Conservation (phyloP, 2,888 invertebrate species). For the Pterobdella sp. region DNA sequence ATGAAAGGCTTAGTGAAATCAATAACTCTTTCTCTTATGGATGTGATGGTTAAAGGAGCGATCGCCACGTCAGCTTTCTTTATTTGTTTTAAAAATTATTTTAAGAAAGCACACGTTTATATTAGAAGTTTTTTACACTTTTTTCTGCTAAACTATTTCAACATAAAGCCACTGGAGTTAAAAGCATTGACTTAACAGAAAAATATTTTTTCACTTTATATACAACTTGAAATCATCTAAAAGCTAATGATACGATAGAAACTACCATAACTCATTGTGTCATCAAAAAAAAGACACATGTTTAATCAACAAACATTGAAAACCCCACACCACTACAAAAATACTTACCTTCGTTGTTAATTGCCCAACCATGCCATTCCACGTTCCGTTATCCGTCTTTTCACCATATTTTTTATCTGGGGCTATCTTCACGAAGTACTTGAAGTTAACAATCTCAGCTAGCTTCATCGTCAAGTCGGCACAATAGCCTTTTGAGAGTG, state of each 20-base stretch:
- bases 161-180: too few species aligned
- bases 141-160: too few species aligned
- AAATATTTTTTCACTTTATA: too few species aligned
- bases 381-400: conserved; percentile 41
- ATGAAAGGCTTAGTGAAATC: conserved; percentile 97
- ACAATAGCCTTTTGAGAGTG: conserved; percentile 47
- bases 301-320: too few species aligned
- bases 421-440: conserved; percentile 43
- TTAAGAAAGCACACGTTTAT: neutral
- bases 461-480: conserved; percentile 51
- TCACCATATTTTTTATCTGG: conserved; percentile 38
- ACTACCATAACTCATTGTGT: too few species aligned
- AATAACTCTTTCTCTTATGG: conserved; percentile 82
- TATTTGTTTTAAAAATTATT: conserved; percentile 19
- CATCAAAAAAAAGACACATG: too few species aligned
- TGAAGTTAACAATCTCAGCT: conserved; percentile 47
- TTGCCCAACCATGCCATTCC: conserved; percentile 51
- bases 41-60: conserved; percentile 85
- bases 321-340: too few species aligned
- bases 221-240: too few species aligned
- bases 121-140: too few species aligned
- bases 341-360: conserved; percentile 44
- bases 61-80: conserved; percentile 88
- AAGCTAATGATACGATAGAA: too few species aligned
- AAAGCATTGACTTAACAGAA: too few species aligned